Evolutionary conservation across 2,888 invertebrate species (phyloP).

Genomic region (Drosophila planitibia): DNA sequence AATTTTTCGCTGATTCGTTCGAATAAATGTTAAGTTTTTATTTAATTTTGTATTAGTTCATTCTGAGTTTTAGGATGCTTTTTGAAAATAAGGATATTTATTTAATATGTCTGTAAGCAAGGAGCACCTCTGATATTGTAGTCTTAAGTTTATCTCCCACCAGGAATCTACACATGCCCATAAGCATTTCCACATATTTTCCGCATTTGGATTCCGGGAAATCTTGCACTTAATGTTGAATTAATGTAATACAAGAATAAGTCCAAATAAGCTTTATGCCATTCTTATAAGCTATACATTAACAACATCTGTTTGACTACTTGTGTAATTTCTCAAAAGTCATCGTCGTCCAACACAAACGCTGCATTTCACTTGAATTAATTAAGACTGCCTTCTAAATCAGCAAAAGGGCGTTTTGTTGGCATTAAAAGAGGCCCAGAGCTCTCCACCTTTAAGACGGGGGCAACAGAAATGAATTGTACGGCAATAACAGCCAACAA

Average conservation of each 20-base stretch:
- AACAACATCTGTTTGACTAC: background rate
- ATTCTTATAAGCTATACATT: background rate
- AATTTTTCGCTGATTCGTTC: background rate
- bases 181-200: background rate
- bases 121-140: no score
- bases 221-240: background rate
- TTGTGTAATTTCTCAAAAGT: conserved; percentile 14
- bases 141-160: background rate
- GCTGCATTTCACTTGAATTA: conserved; percentile 47
- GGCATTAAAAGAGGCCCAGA: conserved; percentile 21
- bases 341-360: conserved; percentile 9
- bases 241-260: background rate
- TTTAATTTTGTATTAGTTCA: background rate
- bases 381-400: conserved; percentile 49
- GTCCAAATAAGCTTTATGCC: background rate
- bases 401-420: conserved; percentile 20
- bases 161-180: background rate
- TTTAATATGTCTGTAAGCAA: no score
- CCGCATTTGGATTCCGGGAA: background rate
- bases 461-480: conserved; percentile 35
- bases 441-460: conserved; percentile 25
- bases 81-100: background rate
- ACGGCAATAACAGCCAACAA: conserved; percentile 61
- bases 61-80: background rate
- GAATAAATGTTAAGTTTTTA: no score